phyloP scores from a whole-genome alignment of 2,797 vertebrate genomes.

The Liparis tanakae region DNA sequence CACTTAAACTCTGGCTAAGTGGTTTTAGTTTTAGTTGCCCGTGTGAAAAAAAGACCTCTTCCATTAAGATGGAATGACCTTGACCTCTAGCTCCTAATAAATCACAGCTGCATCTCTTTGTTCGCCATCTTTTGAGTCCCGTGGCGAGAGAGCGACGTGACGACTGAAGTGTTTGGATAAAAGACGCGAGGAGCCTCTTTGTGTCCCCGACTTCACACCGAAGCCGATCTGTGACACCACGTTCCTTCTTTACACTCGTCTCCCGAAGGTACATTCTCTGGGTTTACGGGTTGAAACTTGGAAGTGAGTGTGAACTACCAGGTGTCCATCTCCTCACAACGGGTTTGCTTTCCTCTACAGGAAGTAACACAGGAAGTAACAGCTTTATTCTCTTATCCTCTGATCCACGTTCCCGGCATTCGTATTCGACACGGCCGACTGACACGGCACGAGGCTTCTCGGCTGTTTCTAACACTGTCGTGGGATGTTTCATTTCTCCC shows the following conservation, averaged over 20 bases:
- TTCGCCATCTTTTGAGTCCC: neutral
- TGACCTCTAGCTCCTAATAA: neutral
- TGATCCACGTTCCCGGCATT: neutral
- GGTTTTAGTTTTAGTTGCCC: neutral
- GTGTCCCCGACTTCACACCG: slow-evolving; percentile 19
- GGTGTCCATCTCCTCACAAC: slow-evolving; percentile 47
- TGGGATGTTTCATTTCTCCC: slow-evolving; percentile 47
- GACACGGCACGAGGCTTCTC: neutral
- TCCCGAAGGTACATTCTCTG: neutral
- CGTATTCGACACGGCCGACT: neutral
- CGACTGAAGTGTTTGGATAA: slow-evolving; percentile 1
- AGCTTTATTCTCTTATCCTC: neutral
- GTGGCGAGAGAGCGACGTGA: neutral
- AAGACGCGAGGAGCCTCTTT: slow-evolving; percentile 31
- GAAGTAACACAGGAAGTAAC: neutral
- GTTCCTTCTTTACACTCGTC: neutral
- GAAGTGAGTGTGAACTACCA: slow-evolving; percentile 35
- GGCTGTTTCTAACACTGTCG: slow-evolving; percentile 39
- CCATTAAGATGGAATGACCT: neutral
- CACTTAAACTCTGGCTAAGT: neutral
- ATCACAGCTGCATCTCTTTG: neutral
- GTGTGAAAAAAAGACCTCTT: neutral
- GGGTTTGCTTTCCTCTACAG: neutral
- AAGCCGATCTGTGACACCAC: slow-evolving; percentile 1
- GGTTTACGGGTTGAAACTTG: slow-evolving; percentile 15